phyloP scores from a whole-genome alignment of 2,113 vertebrate genomes.

The Porphyrio hochstetteri region DNA sequence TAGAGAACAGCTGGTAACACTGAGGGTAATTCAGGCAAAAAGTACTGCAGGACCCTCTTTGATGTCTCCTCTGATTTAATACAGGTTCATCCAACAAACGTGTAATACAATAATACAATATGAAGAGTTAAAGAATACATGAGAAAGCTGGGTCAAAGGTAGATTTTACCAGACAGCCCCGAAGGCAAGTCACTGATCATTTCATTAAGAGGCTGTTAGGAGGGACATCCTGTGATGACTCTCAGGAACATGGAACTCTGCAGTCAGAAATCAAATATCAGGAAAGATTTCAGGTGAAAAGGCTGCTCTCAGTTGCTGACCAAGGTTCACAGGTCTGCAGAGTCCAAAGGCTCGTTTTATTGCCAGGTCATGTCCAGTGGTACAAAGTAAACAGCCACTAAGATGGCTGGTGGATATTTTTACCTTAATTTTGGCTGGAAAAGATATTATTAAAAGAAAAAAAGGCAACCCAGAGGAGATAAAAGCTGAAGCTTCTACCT shows the following conservation, averaged over 20 bases:
- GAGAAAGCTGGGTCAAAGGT: neutral
- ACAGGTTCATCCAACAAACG: neutral
- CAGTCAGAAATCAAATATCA: neutral
- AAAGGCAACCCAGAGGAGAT: neutral
- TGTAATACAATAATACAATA: neutral
- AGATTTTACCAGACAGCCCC: neutral
- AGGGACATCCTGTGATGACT: neutral
- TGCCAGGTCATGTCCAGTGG: neutral
- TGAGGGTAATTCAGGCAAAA: neutral
- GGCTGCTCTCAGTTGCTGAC: neutral
- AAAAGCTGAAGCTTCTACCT: neutral
- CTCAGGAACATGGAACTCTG: neutral
- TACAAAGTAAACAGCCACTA: neutral
- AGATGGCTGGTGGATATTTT: neutral
- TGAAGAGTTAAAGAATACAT: neutral
- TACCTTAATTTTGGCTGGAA: neutral
- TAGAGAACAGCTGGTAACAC: neutral
- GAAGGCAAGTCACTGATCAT: neutral
- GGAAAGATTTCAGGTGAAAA: neutral
- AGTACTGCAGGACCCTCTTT: neutral
- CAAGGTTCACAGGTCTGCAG: neutral
- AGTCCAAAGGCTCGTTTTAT: neutral
- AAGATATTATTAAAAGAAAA: neutral
- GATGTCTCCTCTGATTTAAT: neutral
- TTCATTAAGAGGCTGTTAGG: neutral